A percentile compares a stretch with the other conserved stretches of the same genome.
Conservation (phyloP, 2,888 invertebrate species). For the Margaritifera margaritifera region DNA sequence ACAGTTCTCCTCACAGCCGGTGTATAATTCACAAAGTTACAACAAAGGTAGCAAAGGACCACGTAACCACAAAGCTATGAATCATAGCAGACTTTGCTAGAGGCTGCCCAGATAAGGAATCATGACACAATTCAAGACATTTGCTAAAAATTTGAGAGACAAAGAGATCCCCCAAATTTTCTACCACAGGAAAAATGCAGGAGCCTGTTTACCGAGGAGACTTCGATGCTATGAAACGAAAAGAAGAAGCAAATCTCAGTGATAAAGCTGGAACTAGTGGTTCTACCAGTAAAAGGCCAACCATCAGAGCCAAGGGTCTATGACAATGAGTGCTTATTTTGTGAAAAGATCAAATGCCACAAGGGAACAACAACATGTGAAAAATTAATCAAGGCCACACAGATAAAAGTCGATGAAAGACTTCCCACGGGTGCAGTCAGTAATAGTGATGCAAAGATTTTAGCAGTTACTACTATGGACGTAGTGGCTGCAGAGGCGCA, state of each 20-base stretch:
- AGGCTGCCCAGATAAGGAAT: no score
- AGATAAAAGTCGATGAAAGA: constrained; percentile 4
- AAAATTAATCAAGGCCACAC: neutral
- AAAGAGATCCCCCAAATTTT: no score
- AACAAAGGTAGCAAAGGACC: no score
- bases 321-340: neutral
- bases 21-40: no score
- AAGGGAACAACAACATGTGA: constrained; percentile 6
- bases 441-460: neutral
- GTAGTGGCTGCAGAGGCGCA: neutral
- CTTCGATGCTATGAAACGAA: neutral
- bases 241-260: neutral
- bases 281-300: neutral
- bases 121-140: no score
- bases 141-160: no score
- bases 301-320: neutral
- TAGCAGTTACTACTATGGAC: neutral
- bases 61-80: no score
- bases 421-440: constrained; percentile 1
- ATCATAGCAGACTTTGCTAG: no score
- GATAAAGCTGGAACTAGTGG: no score
- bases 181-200: no score
- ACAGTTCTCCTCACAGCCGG: no score
- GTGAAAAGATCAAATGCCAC: constrained; percentile 1
- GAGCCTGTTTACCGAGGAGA: neutral